Evolutionary conservation across 1,140 invertebrate genomes (phyloP).

Genomic region (Trachelipus rathkii): DNA sequence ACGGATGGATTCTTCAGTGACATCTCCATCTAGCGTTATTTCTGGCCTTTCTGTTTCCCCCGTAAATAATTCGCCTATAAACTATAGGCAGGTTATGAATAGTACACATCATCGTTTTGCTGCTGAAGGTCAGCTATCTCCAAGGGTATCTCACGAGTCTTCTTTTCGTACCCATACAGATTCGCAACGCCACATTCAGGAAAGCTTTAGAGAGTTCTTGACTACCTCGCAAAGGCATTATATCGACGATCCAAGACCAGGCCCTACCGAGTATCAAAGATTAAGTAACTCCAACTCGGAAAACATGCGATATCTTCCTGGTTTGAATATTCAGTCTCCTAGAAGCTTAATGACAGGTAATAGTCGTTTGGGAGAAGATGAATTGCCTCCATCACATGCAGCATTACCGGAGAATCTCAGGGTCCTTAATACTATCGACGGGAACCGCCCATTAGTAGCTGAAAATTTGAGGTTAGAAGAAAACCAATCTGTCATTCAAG

Average conservation of each 20-base stretch:
- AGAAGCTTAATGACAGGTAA: background rate
- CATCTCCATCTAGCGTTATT: background rate
- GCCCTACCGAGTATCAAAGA: conserved; percentile 17
- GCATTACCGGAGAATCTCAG: conserved; percentile 1
- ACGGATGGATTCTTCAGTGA: background rate
- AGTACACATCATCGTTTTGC: conserved; percentile 30
- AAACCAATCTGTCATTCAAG: conserved; percentile 14
- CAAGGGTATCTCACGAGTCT: conserved; percentile 31
- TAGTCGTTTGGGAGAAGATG: background rate
- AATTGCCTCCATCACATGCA: conserved; percentile 9
- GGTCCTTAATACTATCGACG: background rate
- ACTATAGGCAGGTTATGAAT: conserved; percentile 31
- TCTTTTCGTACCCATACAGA: conserved; percentile 32
- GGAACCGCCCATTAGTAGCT: conserved; percentile 4
- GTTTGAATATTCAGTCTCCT: background rate
- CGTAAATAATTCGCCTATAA: conserved; percentile 23
- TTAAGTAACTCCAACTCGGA: background rate
- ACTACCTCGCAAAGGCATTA: conserved; percentile 29
- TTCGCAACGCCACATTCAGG: conserved; percentile 37
- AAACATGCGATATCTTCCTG: conserved; percentile 5
- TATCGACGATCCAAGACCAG: conserved; percentile 32
- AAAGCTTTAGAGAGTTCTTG: conserved; percentile 40
- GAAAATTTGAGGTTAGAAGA: conserved; percentile 32
- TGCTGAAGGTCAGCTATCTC: conserved; percentile 19
- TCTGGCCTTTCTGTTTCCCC: conserved; percentile 28